Evolutionary conservation across 2,888 invertebrate species (phyloP).

Genomic region (Cyclophora albipunctata): DNA sequence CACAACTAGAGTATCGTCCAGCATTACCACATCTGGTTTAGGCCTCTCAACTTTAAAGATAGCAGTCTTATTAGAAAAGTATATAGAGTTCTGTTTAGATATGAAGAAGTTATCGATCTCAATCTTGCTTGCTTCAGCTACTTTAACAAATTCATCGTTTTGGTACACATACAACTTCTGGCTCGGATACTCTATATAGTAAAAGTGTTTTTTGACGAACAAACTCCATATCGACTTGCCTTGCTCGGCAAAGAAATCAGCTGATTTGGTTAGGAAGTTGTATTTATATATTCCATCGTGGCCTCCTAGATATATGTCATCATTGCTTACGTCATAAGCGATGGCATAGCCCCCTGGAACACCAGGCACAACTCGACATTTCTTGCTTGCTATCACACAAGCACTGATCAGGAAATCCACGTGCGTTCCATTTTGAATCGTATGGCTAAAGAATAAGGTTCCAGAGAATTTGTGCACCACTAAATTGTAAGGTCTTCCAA

Average conservation of each 20-base stretch:
- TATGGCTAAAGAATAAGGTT: constrained; percentile 55
- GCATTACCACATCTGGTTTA: constrained; percentile 23
- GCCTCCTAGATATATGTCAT: constrained; percentile 60
- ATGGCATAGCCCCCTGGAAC: constrained; percentile 56
- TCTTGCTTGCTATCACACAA: constrained; percentile 38
- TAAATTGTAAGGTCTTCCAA: constrained; percentile 50
- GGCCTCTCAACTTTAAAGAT: constrained; percentile 48
- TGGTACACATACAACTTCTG: constrained; percentile 49
- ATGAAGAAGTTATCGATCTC: constrained; percentile 55
- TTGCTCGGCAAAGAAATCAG: constrained; percentile 53
- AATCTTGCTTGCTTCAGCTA: constrained; percentile 42
- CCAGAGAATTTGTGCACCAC: constrained; percentile 53
- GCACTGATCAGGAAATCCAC: constrained; percentile 48
- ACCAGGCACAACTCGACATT: constrained; percentile 34
- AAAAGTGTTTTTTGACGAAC: constrained; percentile 50
- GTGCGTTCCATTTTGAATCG: constrained; percentile 35
- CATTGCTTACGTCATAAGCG: constrained; percentile 52
- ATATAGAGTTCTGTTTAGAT: constrained; percentile 42
- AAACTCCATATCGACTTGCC: constrained; percentile 57
- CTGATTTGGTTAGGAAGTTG: constrained; percentile 46
- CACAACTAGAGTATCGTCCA: constrained; percentile 41
- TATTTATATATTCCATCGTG: constrained; percentile 64
- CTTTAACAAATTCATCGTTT: constrained; percentile 40
- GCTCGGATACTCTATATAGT: constrained; percentile 56
- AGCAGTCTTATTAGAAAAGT: constrained; percentile 56